These are phyloP conservation scores for Drosophila melanica DNA, from an alignment of 1,140 invertebrate species.

Conservation along the genomic window DNA sequence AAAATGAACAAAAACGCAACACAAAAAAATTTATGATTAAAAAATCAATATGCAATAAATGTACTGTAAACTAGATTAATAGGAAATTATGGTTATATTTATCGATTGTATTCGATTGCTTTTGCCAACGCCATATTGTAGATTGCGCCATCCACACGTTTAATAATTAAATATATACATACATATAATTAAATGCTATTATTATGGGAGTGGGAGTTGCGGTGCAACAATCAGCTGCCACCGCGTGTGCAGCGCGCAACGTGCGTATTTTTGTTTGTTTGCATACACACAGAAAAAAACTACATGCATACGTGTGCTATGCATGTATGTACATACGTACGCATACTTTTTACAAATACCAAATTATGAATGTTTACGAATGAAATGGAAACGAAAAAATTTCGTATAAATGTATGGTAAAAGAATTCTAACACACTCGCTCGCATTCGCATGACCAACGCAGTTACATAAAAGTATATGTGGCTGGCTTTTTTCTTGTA, in stretches of 20 bases:
- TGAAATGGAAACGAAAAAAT: conserved; percentile 81
- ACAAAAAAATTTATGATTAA: conserved; percentile 30
- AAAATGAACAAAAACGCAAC: conserved; percentile 36
- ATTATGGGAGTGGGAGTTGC: conserved; percentile 9
- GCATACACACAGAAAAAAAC: conserved; percentile 32
- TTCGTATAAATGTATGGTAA: conserved; percentile 74
- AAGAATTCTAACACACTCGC: conserved; percentile 80
- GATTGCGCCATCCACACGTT: conserved; percentile 31
- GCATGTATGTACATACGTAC: conserved; percentile 54
- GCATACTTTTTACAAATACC: conserved; percentile 76
- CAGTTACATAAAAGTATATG: conserved; percentile 71
- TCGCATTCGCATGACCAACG: conserved; percentile 75
- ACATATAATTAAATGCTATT: conserved; percentile 29
- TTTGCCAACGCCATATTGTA: conserved; percentile 54
- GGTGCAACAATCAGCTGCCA: conserved; percentile 47
- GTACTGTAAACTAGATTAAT: conserved; percentile 61
- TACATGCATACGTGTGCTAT: conserved; percentile 55
- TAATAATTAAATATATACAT: conserved; percentile 42
- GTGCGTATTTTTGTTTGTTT: conserved; percentile 53
- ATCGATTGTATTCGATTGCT: conserved; percentile 71
- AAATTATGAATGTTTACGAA: conserved; percentile 83
- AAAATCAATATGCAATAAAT: conserved; percentile 53
- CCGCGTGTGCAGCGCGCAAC: conserved; percentile 39
- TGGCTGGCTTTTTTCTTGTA: conserved; percentile 54
- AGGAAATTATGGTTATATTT: conserved; percentile 49